A percentile compares a stretch with the other conserved stretches of the same genome.
Conservation (phyloP, 2,888 invertebrate species). For the Drosophila tripunctata region DNA sequence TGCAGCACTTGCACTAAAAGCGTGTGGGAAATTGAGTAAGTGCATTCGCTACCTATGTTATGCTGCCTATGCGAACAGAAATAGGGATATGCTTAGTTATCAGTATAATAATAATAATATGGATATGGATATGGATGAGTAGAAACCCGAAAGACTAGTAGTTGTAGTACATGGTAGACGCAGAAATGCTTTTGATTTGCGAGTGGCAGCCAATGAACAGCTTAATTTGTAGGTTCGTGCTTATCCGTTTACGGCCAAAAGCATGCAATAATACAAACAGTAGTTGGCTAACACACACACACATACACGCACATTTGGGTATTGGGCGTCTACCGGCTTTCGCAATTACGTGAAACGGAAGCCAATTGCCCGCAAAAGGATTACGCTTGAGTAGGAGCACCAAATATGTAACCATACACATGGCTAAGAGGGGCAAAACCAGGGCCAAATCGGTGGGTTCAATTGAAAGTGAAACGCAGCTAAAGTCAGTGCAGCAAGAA, state of each 20-base stretch:
- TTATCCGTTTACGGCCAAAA: conserved; percentile 45
- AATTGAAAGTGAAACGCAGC: conserved; percentile 59
- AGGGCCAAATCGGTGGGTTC: conserved; percentile 41
- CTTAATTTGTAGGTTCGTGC: conserved; percentile 52
- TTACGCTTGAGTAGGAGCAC: conserved; percentile 56
- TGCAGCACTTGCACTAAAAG: neutral
- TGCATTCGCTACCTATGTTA: too few relatives aligned
- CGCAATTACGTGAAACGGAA: conserved; percentile 58
- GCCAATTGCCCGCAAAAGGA: conserved; percentile 54
- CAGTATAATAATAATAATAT: too few relatives aligned
- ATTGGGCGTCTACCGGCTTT: conserved; percentile 41
- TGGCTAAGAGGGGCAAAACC: conserved; percentile 9
- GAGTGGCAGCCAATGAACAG: conserved; percentile 32
- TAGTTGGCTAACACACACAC: conserved; percentile 14
- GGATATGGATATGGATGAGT: neutral
- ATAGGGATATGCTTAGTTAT: neutral
- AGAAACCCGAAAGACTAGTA: neutral
- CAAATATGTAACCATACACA: conserved; percentile 13
- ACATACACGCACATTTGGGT: neutral
- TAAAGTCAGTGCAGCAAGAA: conserved; percentile 44
- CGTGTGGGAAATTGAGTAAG: too few relatives aligned
- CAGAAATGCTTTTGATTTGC: conserved; percentile 7
- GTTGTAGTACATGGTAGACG: neutral
- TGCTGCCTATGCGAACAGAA: too few relatives aligned
- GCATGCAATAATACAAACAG: conserved; percentile 37